phyloP scores from a whole-genome alignment of 2,113 vertebrate species.

The Anser brachyrhynchus region DNA sequence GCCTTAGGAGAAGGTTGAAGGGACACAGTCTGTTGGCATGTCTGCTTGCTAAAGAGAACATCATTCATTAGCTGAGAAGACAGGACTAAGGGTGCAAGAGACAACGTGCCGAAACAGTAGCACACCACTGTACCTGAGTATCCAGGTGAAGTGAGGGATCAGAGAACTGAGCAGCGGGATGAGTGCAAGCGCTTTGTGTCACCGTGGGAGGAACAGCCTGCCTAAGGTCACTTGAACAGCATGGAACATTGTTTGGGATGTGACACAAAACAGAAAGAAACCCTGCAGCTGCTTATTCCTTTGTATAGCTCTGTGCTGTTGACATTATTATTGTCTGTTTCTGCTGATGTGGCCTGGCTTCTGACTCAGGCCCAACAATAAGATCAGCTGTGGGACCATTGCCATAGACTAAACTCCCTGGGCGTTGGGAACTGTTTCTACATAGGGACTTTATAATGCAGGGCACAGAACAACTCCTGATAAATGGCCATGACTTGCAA shows the following conservation, averaged over 20 bases:
- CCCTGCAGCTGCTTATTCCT: neutral
- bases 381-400: neutral
- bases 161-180: neutral
- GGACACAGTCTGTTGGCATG: neutral
- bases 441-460: accelerated
- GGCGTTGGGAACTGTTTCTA: neutral
- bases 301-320: neutral
- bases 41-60: neutral
- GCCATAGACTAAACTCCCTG: neutral
- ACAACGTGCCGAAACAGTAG: neutral
- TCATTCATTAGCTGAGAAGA: neutral
- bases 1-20: neutral
- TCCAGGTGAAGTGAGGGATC: neutral
- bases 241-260: neutral
- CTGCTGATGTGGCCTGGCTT: neutral
- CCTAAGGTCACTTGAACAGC: neutral
- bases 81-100: neutral
- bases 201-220: neutral
- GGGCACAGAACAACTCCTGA: neutral
- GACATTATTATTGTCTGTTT: slow-evolving; percentile 4
- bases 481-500: neutral
- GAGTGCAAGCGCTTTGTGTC: neutral
- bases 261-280: neutral
- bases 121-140: accelerated
- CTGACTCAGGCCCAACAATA: neutral